phyloP scores from a whole-genome alignment of 2,888 invertebrate species.

The Pandemis heparana region DNA sequence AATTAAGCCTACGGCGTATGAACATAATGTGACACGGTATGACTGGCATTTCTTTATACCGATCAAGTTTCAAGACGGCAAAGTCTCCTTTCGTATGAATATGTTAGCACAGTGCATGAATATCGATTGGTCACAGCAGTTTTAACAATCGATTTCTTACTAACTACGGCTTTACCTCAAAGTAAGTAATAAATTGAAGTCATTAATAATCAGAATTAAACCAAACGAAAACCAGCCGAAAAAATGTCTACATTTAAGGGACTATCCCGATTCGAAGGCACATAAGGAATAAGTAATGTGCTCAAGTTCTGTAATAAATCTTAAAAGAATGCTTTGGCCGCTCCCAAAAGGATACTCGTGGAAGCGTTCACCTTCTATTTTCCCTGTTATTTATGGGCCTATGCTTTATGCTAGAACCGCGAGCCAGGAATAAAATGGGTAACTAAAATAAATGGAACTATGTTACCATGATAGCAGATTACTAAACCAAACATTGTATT shows the following conservation, averaged over 20 bases:
- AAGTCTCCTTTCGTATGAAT: neutral
- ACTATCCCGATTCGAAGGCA: conserved; percentile 73
- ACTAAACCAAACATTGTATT: conserved; percentile 56
- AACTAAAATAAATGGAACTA: conserved; percentile 81
- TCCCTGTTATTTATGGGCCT: conserved; percentile 83
- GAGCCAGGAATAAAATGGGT: conserved; percentile 82
- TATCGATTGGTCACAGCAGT: neutral
- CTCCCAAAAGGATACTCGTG: conserved; percentile 84
- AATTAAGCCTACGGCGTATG: neutral
- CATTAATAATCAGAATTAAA: conserved; percentile 44
- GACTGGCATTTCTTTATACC: neutral
- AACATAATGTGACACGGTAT: neutral
- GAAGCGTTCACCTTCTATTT: conserved; percentile 85
- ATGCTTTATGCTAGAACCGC: conserved; percentile 82
- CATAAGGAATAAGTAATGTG: conserved; percentile 84
- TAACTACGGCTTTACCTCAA: conserved; percentile 20
- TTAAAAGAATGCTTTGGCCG: conserved; percentile 85
- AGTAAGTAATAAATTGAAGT: conserved; percentile 32
- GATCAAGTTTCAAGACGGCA: neutral
- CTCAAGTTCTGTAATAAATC: conserved; percentile 84
- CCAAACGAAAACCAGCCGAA: conserved; percentile 52
- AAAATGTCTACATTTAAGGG: conserved; percentile 66
- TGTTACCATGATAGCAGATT: conserved; percentile 79
- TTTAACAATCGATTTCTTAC: neutral
- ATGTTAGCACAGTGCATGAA: neutral